Evolutionary conservation across 1,140 invertebrate genomes (phyloP).

Genomic region (Papilio aristodemus): DNA sequence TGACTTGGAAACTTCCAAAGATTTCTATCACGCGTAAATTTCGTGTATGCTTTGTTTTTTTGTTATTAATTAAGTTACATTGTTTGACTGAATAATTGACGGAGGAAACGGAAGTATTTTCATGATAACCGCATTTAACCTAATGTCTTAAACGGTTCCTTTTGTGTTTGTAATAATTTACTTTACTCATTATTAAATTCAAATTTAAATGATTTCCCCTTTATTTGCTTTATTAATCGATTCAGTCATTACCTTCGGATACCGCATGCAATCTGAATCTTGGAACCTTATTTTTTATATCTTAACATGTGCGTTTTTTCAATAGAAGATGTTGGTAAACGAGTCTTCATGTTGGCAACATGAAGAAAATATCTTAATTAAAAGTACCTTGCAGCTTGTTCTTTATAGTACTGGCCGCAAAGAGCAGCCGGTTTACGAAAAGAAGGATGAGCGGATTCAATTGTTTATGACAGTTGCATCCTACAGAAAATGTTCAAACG

Average conservation of each 20-base stretch:
- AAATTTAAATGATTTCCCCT: not conserved
- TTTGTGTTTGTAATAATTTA: slow-evolving; percentile 23
- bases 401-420: too few species aligned
- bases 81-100: slow-evolving; percentile 15
- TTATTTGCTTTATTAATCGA: slow-evolving; percentile 2
- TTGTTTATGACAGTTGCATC: too few species aligned
- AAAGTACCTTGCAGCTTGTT: too few species aligned
- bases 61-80: slow-evolving; percentile 20
- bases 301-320: too few species aligned
- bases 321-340: too few species aligned
- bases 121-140: slow-evolving; percentile 21
- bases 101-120: slow-evolving; percentile 25
- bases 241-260: not conserved
- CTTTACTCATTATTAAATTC: not conserved
- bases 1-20: slow-evolving; percentile 14
- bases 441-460: too few species aligned
- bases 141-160: slow-evolving; percentile 17
- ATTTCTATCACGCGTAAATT: slow-evolving; percentile 28
- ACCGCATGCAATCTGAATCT: not conserved
- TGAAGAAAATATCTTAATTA: too few species aligned
- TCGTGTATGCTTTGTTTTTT: slow-evolving; percentile 1
- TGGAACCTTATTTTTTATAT: too few species aligned
- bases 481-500: too few species aligned
- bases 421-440: too few species aligned
- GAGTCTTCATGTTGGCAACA: too few species aligned